Base-by-base conservation (phyloP, 2,888 invertebrate species). In the Archaeoteleia sp. region DNA sequence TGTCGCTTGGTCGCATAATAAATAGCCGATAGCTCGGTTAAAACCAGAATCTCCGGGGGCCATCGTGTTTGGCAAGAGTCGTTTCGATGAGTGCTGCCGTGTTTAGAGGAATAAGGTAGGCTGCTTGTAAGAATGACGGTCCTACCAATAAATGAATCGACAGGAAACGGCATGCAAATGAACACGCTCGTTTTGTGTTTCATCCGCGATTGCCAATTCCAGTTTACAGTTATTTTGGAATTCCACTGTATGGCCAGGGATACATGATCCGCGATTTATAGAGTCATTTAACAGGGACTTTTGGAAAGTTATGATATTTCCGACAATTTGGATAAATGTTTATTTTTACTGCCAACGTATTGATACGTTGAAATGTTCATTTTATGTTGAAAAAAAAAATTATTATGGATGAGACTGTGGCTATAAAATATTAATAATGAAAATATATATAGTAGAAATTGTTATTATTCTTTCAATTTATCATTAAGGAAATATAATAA, bases 1-100 rank as follows among this genome's bases (percentile, higher is more conserved):
- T 74, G 78, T 80, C 78, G 76, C 75, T 76, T 70, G 71, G 71
- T 55, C 68, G 68, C 70, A 75, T 80, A 81, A 80, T 78, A 80
- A 82, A 80, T 80, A 80, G 80, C 77, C 78, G 74, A 81, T 79
- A 80, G 78, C 78, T 78, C 74, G 74, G 75, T 81, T 77, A 75
- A 58, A 68, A 58, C 67, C 70, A 70, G 57, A 70, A 63, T 60
- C 67, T 60, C 57, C 60, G 60, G 60, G 67, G 60, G 51, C 55
- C 58, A 45, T 54, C 51, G 58, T 55, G 61, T 51, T 62, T 35
- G 57, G 17, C 53, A 29, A 32, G 49, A 58, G 58, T 58, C 54
- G 66, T 70, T 58, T 70, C 58, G 65, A 20, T 30, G 43, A 25
- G 29, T 29, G 66, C 66, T 65, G 60, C 61, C 54, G 67, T 45